Conservation (phyloP, 2,888 invertebrate genomes). For the Chrysolina americana region DNA sequence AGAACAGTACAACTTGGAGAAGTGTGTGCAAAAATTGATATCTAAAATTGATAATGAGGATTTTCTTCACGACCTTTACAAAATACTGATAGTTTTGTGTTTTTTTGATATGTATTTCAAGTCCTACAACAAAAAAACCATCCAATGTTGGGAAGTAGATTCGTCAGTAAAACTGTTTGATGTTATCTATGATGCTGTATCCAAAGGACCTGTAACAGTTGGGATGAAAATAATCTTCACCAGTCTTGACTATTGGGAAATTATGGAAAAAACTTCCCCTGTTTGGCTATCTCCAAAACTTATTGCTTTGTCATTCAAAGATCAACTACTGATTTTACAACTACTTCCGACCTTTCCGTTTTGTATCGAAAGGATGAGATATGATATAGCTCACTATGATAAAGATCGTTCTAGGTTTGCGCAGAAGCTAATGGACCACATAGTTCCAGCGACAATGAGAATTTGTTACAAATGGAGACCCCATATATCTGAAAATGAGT, state of each 20-base stretch:
- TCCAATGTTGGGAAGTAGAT: conserved; percentile 8
- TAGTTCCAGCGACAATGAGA: conserved; percentile 75
- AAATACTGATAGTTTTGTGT: conserved; percentile 61
- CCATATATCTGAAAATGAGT: conserved; percentile 66
- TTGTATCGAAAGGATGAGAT: conserved; percentile 36
- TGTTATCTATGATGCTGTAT: conserved; percentile 33
- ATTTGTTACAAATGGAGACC: conserved; percentile 66
- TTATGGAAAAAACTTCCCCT: conserved; percentile 55
- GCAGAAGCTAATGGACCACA: conserved; percentile 74
- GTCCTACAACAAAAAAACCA: conserved; percentile 19
- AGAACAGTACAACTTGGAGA: conserved; percentile 67
- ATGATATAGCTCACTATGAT: conserved; percentile 51
- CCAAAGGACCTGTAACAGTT: conserved; percentile 60
- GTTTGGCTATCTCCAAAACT: conserved; percentile 40
- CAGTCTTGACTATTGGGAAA: conserved; percentile 67
- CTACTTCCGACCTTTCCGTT: conserved; percentile 74
- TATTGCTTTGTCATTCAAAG: conserved; percentile 67
- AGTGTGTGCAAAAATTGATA: conserved; percentile 67
- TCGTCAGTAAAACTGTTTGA: conserved; percentile 22
- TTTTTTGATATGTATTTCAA: conserved; percentile 44
- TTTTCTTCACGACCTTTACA: conserved; percentile 70
- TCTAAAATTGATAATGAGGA: conserved; percentile 70
- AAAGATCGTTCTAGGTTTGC: conserved; percentile 74
- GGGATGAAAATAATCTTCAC: conserved; percentile 66
- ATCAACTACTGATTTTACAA: conserved; percentile 76